Conservation (phyloP, 2,797 vertebrate genomes). For the Rhabdophis nuchalis region DNA sequence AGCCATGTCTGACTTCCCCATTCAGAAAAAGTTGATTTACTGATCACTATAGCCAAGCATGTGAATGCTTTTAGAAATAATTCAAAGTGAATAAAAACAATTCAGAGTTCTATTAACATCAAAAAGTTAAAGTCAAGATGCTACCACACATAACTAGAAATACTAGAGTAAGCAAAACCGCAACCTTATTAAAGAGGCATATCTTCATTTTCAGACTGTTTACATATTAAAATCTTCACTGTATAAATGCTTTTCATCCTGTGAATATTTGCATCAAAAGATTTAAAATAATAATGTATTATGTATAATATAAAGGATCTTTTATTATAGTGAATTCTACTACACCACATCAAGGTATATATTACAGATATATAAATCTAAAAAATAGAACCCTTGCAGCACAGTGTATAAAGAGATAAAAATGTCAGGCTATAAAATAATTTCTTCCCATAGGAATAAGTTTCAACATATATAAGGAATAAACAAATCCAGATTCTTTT, state of each 20-base stretch:
- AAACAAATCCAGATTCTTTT: constrained; percentile 36
- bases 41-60: background rate
- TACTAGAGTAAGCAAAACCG: background rate
- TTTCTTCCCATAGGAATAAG: constrained; percentile 45
- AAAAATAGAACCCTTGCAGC: constrained; percentile 23
- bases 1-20: too few relatives aligned
- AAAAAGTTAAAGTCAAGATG: background rate
- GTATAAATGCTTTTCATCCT: background rate
- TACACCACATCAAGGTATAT: background rate
- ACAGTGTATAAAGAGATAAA: background rate
- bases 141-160: background rate
- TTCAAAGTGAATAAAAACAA: background rate
- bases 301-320: background rate
- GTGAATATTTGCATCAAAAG: background rate
- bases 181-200: background rate
- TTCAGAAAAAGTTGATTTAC: background rate
- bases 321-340: background rate
- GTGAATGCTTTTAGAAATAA: background rate
- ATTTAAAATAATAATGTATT: background rate
- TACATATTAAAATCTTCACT: background rate
- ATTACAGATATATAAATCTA: background rate
- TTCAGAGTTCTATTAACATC: background rate
- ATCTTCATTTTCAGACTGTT: background rate
- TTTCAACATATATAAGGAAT: background rate
- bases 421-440: constrained; percentile 24